Conservation (phyloP, 2,888 invertebrate species). For the Drosophila neotestacea region DNA sequence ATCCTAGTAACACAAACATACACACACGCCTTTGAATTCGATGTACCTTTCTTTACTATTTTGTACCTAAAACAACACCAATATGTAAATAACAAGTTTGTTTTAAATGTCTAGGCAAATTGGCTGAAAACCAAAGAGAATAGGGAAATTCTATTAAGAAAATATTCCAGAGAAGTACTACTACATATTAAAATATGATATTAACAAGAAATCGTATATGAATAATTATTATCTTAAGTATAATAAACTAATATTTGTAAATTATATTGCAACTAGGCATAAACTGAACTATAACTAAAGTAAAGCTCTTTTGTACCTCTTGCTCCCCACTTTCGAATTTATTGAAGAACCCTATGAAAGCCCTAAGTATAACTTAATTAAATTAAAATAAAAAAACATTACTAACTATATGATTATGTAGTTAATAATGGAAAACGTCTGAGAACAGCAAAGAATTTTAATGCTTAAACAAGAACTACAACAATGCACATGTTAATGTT, state of each 20-base stretch:
- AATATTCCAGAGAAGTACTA: slow-evolving; percentile 18
- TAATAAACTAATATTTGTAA: not conserved
- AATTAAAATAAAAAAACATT: slow-evolving; percentile 1
- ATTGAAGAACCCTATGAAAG: slow-evolving; percentile 53
- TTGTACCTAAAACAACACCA: slow-evolving; percentile 36
- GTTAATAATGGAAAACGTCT: slow-evolving; percentile 36
- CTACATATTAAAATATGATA: slow-evolving; percentile 25
- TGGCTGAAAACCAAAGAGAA: slow-evolving; percentile 44
- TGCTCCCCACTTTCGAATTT: slow-evolving; percentile 79
- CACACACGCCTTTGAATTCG: slow-evolving; percentile 18
- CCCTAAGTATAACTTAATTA: slow-evolving; percentile 67
- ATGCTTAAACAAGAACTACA: slow-evolving; percentile 23
- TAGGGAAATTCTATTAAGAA: slow-evolving; percentile 13
- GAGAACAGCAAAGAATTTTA: slow-evolving; percentile 37
- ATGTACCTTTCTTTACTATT: slow-evolving; percentile 45
- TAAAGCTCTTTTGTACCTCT: slow-evolving; percentile 76
- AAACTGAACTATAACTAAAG: slow-evolving; percentile 19
- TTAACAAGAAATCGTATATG: slow-evolving; percentile 14
- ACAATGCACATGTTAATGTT: slow-evolving; percentile 43
- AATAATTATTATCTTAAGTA: slow-evolving; percentile 19
- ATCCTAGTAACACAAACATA: slow-evolving; percentile 27
- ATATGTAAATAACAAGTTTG: slow-evolving; percentile 45
- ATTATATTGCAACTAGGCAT: slow-evolving; percentile 3
- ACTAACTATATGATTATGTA: slow-evolving; percentile 24
- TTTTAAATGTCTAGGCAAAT: slow-evolving; percentile 9